Evolutionary conservation across 2,797 vertebrate species (phyloP).

Genomic region (Sebastes cheni): DNA sequence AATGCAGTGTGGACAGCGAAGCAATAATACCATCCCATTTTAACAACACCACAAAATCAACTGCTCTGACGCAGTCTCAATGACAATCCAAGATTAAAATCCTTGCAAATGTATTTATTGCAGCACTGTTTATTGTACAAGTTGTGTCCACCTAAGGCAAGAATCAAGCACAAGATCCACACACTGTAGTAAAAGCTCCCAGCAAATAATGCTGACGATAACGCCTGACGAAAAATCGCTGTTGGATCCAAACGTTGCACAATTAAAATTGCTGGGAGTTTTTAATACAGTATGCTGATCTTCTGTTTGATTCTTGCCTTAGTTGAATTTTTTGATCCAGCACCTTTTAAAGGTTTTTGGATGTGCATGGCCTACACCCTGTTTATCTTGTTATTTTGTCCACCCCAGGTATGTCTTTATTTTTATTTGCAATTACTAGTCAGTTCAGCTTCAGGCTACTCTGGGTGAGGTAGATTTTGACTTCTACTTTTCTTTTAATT

Average conservation of each 20-base stretch:
- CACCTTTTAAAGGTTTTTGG: neutral
- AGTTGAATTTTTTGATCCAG: neutral
- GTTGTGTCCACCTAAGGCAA: neutral
- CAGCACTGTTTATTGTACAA: neutral
- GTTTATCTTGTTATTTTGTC: neutral
- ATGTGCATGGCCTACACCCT: neutral
- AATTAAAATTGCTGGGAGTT: no score
- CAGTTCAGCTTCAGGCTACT: neutral
- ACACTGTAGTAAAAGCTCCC: neutral
- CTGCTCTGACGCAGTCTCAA: neutral
- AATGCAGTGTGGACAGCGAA: no score
- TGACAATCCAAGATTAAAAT: neutral
- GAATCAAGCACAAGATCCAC: neutral
- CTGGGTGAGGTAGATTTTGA: neutral
- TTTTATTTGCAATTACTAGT: neutral
- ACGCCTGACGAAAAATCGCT: no score
- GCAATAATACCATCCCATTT: neutral
- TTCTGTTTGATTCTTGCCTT: neutral
- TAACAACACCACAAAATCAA: neutral
- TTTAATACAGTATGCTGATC: no score
- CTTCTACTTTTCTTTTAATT: constrained; percentile 2
- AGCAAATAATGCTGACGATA: neutral
- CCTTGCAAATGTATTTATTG: neutral
- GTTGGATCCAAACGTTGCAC: no score
- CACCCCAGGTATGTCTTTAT: neutral